Evolutionary conservation across 2,113 vertebrate species (phyloP), one percentile per base, ranked within the genome.

Genomic region (Chinchilla lanigera): DNA sequence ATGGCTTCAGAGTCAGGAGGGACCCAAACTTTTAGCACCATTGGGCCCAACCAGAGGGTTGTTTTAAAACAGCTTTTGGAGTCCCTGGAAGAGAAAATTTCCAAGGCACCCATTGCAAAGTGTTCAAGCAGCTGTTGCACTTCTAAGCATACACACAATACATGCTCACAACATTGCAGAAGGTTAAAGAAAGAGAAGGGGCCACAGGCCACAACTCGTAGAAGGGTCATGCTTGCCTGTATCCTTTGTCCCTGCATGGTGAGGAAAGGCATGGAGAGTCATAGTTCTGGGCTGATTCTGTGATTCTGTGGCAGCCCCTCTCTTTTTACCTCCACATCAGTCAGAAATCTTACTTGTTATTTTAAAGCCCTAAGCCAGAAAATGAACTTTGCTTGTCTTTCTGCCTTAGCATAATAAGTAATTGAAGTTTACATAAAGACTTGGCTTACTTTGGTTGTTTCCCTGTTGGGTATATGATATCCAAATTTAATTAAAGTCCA

Each of bases 401-500:
- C 86, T 83, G 81, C 78, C 58, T 95, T 84, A 90, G 85, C 33
- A 77, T 96, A 90, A 65, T 93, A 94, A 96, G 58, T 96, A 91
- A 95, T 54, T 91, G 54, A 95, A 92, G 88, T 97, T 97, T 87
- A 83, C 52, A 35, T 86, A 95, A 97, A 93, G 88, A 44, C 63
- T 93, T 94, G 85, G 77, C 92, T 95, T 85, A 56, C 41, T 94
- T 80, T 73, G 50, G 47, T 61, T 89, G 33, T 93, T 93, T 89
- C 63, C 22, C 69, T 86, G 22, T 91, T 94, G 78, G 35, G 63
- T 95, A 73, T 93, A 83, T 91, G 54, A 80, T 86, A 75, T 90
- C 84, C 93, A 84, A 92, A 78, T 95, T 86, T 97, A 97, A 96
- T 97, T 97, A 96, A 97, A 97, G 67, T 87, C 56, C 28, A 35